A percentile compares a stretch with the other conserved stretches of the same genome.
These are phyloP conservation scores for Xenus cinereus DNA, from an alignment of 2,113 vertebrate genomes.

Conservation along the genomic window DNA sequence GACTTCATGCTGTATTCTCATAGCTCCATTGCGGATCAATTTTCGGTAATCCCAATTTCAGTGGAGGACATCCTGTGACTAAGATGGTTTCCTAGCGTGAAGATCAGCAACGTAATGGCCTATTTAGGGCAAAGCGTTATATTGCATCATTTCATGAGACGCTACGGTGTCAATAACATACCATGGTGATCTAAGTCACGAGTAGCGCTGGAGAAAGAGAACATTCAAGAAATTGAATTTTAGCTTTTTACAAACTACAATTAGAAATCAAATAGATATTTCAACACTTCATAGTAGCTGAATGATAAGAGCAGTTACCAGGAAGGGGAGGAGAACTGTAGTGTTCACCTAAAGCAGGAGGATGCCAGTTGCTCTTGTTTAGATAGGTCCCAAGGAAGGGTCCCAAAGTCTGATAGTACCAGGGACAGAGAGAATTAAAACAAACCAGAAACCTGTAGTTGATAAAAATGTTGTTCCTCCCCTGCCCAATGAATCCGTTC, in stretches of 20 bases:
- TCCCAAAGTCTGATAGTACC: background rate
- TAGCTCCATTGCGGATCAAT: fast-evolving
- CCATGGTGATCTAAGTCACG: background rate
- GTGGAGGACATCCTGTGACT: background rate
- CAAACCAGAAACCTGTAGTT: background rate
- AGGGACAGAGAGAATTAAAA: background rate
- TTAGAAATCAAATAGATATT: background rate
- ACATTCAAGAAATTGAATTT: background rate
- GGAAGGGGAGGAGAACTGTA: background rate
- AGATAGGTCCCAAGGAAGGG: background rate
- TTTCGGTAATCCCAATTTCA: background rate
- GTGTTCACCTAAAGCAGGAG: background rate
- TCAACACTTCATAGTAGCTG: background rate
- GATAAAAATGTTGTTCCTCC: background rate
- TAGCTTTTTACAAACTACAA: background rate
- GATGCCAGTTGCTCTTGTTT: background rate
- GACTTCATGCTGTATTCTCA: background rate
- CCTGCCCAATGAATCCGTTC: background rate
- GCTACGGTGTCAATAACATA: background rate
- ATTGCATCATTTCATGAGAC: background rate
- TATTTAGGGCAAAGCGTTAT: background rate
- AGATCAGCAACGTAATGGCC: background rate
- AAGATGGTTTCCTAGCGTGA: background rate
- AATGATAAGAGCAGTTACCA: background rate
- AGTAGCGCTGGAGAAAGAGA: background rate